Evolutionary conservation across 2,888 invertebrate species (phyloP).

Genomic region (Hetaerina titia): DNA sequence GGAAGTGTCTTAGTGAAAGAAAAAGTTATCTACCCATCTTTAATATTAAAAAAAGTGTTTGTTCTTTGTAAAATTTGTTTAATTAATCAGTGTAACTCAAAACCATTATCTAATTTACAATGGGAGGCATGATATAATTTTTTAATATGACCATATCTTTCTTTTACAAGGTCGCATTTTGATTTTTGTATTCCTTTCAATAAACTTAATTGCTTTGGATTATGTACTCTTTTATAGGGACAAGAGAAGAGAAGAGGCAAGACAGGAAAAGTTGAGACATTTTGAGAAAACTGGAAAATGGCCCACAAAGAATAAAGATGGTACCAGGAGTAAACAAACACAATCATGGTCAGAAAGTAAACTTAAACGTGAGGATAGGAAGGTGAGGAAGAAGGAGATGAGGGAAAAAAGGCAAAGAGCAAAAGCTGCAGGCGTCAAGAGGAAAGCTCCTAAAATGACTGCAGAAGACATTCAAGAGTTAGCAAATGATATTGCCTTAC

Average conservation of each 20-base stretch:
- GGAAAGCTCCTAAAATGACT: constrained; percentile 80
- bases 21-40: too few relatives aligned
- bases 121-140: neutral
- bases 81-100: too few relatives aligned
- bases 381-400: constrained; percentile 82
- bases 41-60: too few relatives aligned
- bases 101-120: too few relatives aligned
- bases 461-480: constrained; percentile 88
- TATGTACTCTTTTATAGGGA: constrained; percentile 78
- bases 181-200: neutral
- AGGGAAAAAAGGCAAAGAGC: constrained; percentile 78
- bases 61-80: too few relatives aligned
- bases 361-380: constrained; percentile 83
- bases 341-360: constrained; percentile 90
- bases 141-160: neutral
- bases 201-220: constrained; percentile 47
- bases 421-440: constrained; percentile 77
- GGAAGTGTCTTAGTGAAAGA: too few relatives aligned
- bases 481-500: constrained; percentile 88
- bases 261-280: constrained; percentile 85
- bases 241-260: constrained; percentile 86
- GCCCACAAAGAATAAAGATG: constrained; percentile 83
- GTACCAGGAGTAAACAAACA: constrained; percentile 80
- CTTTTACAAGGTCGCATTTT: neutral
- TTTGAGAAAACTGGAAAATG: constrained; percentile 88